These are phyloP conservation scores for Clarias macrocephalus DNA, from an alignment of 2,113 vertebrate genomes.

Conservation along the genomic window DNA sequence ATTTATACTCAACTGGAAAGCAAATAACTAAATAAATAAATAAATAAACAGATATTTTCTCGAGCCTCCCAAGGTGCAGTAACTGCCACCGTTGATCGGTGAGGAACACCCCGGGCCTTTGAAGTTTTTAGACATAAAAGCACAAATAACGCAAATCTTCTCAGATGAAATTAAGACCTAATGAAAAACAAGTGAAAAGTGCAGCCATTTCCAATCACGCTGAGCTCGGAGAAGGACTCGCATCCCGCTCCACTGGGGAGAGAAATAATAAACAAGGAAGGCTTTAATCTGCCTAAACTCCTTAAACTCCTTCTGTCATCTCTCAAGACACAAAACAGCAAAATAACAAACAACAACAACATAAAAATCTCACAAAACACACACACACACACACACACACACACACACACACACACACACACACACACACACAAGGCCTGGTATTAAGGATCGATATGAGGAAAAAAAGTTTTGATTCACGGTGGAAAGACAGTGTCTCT, in stretches of 20 bases:
- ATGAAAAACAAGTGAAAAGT: slow-evolving; percentile 50
- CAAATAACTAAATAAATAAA: slow-evolving; percentile 70
- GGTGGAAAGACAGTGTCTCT: not conserved
- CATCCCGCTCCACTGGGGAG: slow-evolving; percentile 65
- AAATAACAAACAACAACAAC: slow-evolving; percentile 15
- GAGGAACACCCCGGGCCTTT: slow-evolving; percentile 70
- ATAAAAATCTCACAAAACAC: not conserved
- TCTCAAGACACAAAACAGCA: slow-evolving; percentile 25
- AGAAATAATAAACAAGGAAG: slow-evolving; percentile 43
- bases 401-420: too few relatives aligned
- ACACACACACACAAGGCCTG: not conserved
- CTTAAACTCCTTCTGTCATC: slow-evolving; percentile 63
- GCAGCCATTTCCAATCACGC: slow-evolving; percentile 79
- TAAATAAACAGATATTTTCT: slow-evolving; percentile 52
- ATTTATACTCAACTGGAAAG: slow-evolving; percentile 64
- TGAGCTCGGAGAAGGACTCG: slow-evolving; percentile 67
- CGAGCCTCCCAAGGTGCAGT: slow-evolving; percentile 61
- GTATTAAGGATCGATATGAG: not conserved
- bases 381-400: too few relatives aligned
- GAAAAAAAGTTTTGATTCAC: not conserved
- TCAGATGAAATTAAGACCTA: slow-evolving; percentile 75
- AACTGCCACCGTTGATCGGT: slow-evolving; percentile 75
- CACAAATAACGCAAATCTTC: slow-evolving; percentile 75
- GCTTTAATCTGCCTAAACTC: slow-evolving; percentile 69
- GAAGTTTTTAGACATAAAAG: slow-evolving; percentile 79